Evolutionary conservation across 2,797 vertebrate genomes (phyloP).

Genomic region (Paramormyrops hopkinsi): DNA sequence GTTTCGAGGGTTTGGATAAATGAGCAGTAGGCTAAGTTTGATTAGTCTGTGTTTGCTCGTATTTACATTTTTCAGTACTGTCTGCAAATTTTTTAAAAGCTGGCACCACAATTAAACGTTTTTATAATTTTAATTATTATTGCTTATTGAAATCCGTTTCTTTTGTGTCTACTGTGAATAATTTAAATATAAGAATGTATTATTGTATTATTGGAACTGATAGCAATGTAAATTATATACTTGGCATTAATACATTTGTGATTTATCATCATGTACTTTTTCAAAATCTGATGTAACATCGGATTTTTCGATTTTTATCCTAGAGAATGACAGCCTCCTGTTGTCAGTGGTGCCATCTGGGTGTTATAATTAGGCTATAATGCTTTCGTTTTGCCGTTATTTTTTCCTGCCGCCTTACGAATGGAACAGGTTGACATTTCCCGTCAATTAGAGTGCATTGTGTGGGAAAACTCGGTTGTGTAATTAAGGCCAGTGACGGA

Average conservation of each 20-base stretch:
- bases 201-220: background rate
- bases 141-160: background rate
- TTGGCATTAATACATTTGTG: background rate
- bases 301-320: background rate
- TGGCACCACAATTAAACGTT: background rate
- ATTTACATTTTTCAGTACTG: background rate
- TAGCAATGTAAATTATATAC: background rate
- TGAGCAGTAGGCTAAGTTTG: background rate
- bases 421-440: background rate
- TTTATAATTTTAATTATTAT: background rate
- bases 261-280: background rate
- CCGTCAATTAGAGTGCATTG: background rate
- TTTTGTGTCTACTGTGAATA: background rate
- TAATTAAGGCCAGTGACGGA: background rate
- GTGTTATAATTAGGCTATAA: background rate
- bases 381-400: background rate
- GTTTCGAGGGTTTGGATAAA: background rate
- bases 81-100: background rate
- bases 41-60: background rate
- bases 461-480: slow-evolving; percentile 4
- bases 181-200: background rate
- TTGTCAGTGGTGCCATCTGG: background rate
- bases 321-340: background rate
- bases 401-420: background rate
- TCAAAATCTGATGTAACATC: background rate